These are phyloP conservation scores for Oreohelix idahoensis DNA, from an alignment of 1,140 invertebrate species.

Conservation along the genomic window DNA sequence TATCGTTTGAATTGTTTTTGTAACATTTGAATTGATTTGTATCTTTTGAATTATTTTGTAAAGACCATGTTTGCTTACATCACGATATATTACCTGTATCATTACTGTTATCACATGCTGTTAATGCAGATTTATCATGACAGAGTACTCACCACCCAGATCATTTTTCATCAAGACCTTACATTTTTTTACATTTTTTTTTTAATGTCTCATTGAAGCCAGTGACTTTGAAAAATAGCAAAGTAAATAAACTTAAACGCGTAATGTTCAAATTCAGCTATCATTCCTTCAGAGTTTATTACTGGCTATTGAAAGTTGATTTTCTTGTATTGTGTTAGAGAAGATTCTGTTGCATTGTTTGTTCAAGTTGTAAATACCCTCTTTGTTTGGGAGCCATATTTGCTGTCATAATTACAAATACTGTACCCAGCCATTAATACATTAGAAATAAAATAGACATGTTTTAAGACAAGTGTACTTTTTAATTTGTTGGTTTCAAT, in stretches of 20 bases:
- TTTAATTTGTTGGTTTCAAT: not conserved
- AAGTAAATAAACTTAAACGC: not conserved
- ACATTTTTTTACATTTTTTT: not conserved
- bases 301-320: not conserved
- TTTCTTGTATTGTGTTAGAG: not conserved
- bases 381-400: not conserved
- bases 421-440: slow-evolving; percentile 1
- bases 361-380: slow-evolving; percentile 13
- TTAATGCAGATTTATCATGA: no score
- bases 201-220: no score
- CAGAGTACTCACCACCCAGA: not conserved
- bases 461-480: not conserved
- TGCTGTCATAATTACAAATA: slow-evolving; percentile 12
- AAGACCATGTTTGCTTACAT: not conserved
- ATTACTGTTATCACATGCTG: not conserved
- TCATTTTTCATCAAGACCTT: not conserved
- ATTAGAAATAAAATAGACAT: slow-evolving; percentile 15
- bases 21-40: not conserved
- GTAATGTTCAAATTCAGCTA: not conserved
- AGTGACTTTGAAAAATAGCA: not conserved
- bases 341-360: not conserved
- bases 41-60: not conserved
- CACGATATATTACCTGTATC: not conserved
- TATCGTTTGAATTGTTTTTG: no score
- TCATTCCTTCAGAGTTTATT: not conserved